Evolutionary conservation across 2,113 vertebrate species (phyloP).

Genomic region (Stigmatopora argus): DNA sequence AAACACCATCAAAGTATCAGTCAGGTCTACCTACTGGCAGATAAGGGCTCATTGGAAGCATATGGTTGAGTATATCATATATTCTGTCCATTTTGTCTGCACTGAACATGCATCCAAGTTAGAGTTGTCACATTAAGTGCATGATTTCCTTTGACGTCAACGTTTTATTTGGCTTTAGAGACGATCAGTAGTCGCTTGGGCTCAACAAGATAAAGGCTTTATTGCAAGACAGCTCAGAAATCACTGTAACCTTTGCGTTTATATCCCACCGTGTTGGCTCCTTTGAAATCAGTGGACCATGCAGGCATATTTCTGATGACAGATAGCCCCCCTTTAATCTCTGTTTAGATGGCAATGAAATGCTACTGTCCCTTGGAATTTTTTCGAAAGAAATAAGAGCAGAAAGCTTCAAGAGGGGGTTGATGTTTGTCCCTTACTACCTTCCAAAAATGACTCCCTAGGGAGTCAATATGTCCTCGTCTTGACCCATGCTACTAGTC

Average conservation of each 20-base stretch:
- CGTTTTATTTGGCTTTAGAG: constrained; percentile 55
- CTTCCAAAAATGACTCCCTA: constrained; percentile 35
- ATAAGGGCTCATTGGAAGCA: constrained; percentile 24
- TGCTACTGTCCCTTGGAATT: constrained; percentile 50
- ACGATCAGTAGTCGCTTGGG: constrained; percentile 39
- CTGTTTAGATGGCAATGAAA: constrained; percentile 38
- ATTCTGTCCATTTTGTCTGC: constrained; percentile 26
- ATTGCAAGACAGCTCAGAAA: constrained; percentile 53
- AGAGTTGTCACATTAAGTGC: constrained; percentile 53
- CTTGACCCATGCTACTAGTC: constrained; percentile 21
- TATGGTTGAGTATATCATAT: constrained; percentile 19
- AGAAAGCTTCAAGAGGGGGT: constrained; percentile 35
- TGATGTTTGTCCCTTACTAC: constrained; percentile 40
- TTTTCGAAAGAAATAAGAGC: constrained; percentile 17
- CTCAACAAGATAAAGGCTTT: constrained; percentile 38
- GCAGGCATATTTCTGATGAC: constrained; percentile 3
- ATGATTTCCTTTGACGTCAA: constrained; percentile 38
- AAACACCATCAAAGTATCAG: constrained; percentile 6
- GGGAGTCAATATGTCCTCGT: constrained; percentile 32
- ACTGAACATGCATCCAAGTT: constrained; percentile 40
- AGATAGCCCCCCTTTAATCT: constrained; percentile 12
- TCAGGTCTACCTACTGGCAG: constrained; percentile 9
- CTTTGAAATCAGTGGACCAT: not conserved
- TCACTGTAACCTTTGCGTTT: constrained; percentile 5
- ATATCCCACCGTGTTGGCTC: constrained; percentile 21